Evolutionary conservation across 2,888 invertebrate genomes (phyloP), one percentile per base, ranked within the genome.

Genomic region (Dasysyrphus albostriatus): DNA sequence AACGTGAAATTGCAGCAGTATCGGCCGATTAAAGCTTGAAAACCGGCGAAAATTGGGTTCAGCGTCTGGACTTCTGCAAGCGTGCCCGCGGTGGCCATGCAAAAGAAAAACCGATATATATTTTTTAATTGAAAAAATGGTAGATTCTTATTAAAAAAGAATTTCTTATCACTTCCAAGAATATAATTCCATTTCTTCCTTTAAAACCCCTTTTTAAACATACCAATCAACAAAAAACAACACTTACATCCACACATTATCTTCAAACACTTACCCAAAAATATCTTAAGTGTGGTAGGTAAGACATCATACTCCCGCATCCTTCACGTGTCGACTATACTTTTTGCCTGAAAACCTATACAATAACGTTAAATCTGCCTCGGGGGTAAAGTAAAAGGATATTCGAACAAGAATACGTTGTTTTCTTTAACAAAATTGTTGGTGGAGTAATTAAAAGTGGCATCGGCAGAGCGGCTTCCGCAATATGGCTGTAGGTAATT

Each of bases 391-490:
- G 58, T 69, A 12, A 58, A 67, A 69, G 49, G 69, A 54, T 49
- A 39, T 74, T 74, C 61, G 14, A 59, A 49, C 42, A 56, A 16
- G 5, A 32, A 47, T 42, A 16, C 16, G 29, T 54, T 47, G 47
- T 79, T 61, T 72, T 63, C 47, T 63, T 47, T 19, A 67, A 37
- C 37, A 79, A 73, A 70, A 59, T 56, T 56, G 49, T 44, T 75
- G 65, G 75, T 75, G 82, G 19, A 51, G 75, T 82, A 87, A 87
- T 87, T 87, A 82, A 87, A 87, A 87, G 82, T 74, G 69, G 32
- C 78, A 54, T n/a, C 29, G 7, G 5, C 12, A 51, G 70, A 67
- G 65, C 4, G 44, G 32, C 16, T 49, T 67, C 39, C n/a, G n/a
- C 74, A 82, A 39, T 39, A n/a, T 44, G 51, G 58, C 78, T 74